phyloP scores from a whole-genome alignment of 1,140 invertebrate genomes.

The Cherax quadricarinatus region DNA sequence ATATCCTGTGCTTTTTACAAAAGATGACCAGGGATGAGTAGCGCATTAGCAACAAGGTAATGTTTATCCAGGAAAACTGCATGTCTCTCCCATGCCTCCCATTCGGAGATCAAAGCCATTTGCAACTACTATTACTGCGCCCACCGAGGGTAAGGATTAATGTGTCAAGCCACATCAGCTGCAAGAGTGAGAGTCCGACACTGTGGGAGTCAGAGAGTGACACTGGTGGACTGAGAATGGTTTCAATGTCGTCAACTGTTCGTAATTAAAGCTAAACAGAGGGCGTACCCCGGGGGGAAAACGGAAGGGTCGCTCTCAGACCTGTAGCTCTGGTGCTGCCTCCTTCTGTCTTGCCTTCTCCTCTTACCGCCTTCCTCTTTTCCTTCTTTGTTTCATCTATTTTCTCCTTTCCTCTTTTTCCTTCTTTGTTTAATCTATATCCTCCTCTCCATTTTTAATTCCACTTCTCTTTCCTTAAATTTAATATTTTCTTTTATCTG shows the following conservation, averaged over 20 bases:
- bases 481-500: too few species aligned
- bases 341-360: too few species aligned
- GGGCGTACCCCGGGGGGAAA: too few species aligned
- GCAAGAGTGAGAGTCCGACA: neutral
- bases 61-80: neutral
- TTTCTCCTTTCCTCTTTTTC: too few species aligned
- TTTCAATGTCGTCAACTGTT: neutral
- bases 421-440: too few species aligned
- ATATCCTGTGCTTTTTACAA: too few species aligned
- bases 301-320: too few species aligned
- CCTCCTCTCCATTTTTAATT: too few species aligned
- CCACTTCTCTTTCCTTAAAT: too few species aligned
- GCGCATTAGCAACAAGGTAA: neutral
- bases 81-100: neutral
- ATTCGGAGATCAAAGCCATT: neutral
- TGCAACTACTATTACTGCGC: neutral
- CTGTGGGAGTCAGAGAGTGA: neutral
- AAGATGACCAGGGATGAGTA: neutral
- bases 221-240: neutral
- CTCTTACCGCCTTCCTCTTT: too few species aligned
- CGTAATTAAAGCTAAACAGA: conserved; percentile 1
- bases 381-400: too few species aligned
- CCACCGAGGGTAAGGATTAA: neutral
- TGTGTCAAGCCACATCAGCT: neutral
- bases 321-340: too few species aligned